phyloP scores from a whole-genome alignment of 2,888 invertebrate species.

The Timema podura region DNA sequence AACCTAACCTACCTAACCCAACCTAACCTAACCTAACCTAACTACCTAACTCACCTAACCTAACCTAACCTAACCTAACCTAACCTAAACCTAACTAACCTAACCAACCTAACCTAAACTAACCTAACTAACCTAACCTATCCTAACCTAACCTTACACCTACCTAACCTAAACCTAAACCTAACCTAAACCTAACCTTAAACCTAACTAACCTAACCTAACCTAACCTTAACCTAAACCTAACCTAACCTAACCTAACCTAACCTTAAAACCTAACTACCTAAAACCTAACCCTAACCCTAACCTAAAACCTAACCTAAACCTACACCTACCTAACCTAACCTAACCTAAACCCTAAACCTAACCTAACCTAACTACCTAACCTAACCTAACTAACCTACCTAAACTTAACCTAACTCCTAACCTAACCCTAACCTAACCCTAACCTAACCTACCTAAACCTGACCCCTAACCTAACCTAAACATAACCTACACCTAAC shows the following conservation, averaged over 20 bases:
- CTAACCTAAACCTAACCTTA: conserved; percentile 25
- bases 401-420: conserved; percentile 24
- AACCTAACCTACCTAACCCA: too few relatives aligned
- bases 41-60: conserved; percentile 35
- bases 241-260: conserved; percentile 29
- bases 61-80: conserved; percentile 40
- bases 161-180: conserved; percentile 34
- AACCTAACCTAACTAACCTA: conserved; percentile 21
- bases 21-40: too few relatives aligned
- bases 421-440: conserved; percentile 20
- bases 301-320: conserved; percentile 15
- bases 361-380: background rate
- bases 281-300: conserved; percentile 6
- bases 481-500: background rate
- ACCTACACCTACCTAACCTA: conserved; percentile 18
- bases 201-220: background rate
- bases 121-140: too few relatives aligned
- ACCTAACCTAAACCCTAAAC: conserved; percentile 21
- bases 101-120: too few relatives aligned
- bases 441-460: conserved; percentile 20
- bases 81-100: conserved; percentile 31
- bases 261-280: conserved; percentile 16
- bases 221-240: conserved; percentile 28
- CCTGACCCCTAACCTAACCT: conserved; percentile 16
- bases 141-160: conserved; percentile 34